Percentiles rank a stretch among this genome's conserved stretches.
Evolutionary conservation across 2,888 invertebrate genomes (phyloP).

Genomic region (Parnassius smintheus): DNA sequence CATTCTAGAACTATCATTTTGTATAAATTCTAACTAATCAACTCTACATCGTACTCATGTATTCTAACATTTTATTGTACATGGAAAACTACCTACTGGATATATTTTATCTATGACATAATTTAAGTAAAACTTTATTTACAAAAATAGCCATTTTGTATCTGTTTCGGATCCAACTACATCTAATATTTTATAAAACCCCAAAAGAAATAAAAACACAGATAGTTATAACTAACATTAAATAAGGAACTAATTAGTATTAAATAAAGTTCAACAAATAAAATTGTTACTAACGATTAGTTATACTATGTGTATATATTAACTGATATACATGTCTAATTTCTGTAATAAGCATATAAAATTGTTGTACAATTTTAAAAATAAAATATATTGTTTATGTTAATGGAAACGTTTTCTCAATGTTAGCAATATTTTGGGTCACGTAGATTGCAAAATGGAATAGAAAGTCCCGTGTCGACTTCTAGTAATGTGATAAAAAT

Average conservation of each 20-base stretch:
- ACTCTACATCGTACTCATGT: conserved; percentile 66
- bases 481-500: background rate
- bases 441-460: background rate
- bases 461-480: background rate
- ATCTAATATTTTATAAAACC: conserved; percentile 45
- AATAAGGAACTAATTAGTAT: conserved; percentile 41
- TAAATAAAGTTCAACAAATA: conserved; percentile 29
- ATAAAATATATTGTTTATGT: background rate
- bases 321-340: conserved; percentile 15
- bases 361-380: conserved; percentile 4
- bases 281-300: conserved; percentile 6
- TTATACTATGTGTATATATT: conserved; percentile 17
- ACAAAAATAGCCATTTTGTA: conserved; percentile 76
- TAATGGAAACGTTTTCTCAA: background rate
- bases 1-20: conserved; percentile 68
- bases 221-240: conserved; percentile 34
- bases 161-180: conserved; percentile 60
- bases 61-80: conserved; percentile 79
- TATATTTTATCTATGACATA: conserved; percentile 74
- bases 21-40: conserved; percentile 78
- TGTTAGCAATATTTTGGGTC: background rate
- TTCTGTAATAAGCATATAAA: background rate
- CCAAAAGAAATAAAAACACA: conserved; percentile 39
- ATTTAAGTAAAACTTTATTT: conserved; percentile 78
- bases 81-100: conserved; percentile 77